Percentiles rank a stretch among this genome's conserved stretches.
Conservation (phyloP, 2,113 vertebrate species). For the Xiphias gladius region DNA sequence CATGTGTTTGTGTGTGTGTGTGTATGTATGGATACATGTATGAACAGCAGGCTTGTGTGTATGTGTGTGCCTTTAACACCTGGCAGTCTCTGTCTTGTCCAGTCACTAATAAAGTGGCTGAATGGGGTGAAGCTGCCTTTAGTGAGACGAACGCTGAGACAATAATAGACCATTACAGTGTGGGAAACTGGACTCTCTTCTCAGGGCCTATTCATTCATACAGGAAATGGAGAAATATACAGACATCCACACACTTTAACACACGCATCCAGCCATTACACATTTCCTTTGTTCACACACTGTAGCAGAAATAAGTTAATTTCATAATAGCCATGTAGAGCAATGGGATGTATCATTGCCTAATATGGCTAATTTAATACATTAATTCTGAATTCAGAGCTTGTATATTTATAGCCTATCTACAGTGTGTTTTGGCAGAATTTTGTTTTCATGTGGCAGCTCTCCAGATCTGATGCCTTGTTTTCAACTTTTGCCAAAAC, state of each 20-base stretch:
- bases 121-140: slow-evolving; percentile 39
- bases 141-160: slow-evolving; percentile 59
- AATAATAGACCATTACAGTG: slow-evolving; percentile 63
- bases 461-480: slow-evolving; percentile 73
- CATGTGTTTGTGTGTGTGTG: slow-evolving; percentile 21
- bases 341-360: slow-evolving; percentile 21
- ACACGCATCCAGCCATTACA: slow-evolving; percentile 49
- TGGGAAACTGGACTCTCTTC: slow-evolving; percentile 63
- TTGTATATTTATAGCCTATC: slow-evolving; percentile 52
- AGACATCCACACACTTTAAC: slow-evolving; percentile 42
- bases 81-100: slow-evolving; percentile 55
- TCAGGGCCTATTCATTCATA: slow-evolving; percentile 57
- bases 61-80: slow-evolving; percentile 61
- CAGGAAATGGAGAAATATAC: slow-evolving; percentile 70
- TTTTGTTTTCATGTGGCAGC: slow-evolving; percentile 61
- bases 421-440: slow-evolving; percentile 42
- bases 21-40: slow-evolving; percentile 51
- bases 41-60: slow-evolving; percentile 38
- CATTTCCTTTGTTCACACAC: slow-evolving; percentile 64
- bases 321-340: slow-evolving; percentile 31
- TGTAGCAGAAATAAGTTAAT: slow-evolving; percentile 24
- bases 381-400: slow-evolving; percentile 41
- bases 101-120: slow-evolving; percentile 48
- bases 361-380: slow-evolving; percentile 59
- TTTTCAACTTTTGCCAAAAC: slow-evolving; percentile 77